Evolutionary conservation across 92 coral and sea anemone genomes (phyloP).

Genomic region (Zoanthus sansibaricus): DNA sequence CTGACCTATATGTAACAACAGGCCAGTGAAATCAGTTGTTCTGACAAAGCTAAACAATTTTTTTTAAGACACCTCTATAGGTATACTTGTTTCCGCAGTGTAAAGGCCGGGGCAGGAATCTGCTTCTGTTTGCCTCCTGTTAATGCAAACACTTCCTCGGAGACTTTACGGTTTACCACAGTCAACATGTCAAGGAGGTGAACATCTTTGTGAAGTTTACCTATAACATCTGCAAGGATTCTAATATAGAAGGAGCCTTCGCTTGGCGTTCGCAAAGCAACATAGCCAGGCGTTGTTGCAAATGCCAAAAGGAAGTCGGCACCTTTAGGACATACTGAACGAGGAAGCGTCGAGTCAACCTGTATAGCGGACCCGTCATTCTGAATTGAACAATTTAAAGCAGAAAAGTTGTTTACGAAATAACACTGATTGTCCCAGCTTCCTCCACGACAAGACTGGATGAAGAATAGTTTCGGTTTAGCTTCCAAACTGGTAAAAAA

Average conservation of each 20-base stretch:
- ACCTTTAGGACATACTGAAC: conserved; percentile 31
- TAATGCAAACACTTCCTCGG: conserved; percentile 25
- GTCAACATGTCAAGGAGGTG: conserved; percentile 57
- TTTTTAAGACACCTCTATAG: neutral
- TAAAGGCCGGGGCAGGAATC: conserved; percentile 50
- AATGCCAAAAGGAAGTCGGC: conserved; percentile 49
- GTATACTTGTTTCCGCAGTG: conserved; percentile 47
- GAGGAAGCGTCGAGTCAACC: conserved; percentile 31
- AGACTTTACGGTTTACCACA: conserved; percentile 38
- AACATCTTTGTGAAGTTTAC: conserved; percentile 6
- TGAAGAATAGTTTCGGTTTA: conserved; percentile 42
- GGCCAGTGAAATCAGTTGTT: no score
- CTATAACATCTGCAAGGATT: conserved; percentile 33
- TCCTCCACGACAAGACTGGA: conserved; percentile 47
- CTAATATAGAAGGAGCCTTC: conserved; percentile 22
- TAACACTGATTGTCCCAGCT: neutral
- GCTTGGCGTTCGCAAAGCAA: conserved; percentile 30
- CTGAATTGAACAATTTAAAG: conserved; percentile 14
- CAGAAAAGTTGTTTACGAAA: neutral
- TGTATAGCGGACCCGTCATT: conserved; percentile 13
- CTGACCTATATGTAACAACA: no score
- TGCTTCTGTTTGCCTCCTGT: conserved; percentile 16
- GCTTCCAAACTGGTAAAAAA: conserved; percentile 23
- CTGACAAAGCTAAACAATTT: no score
- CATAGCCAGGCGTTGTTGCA: conserved; percentile 47